Conservation (phyloP, 2,113 vertebrate genomes). For the Grammomys surdaster region DNA sequence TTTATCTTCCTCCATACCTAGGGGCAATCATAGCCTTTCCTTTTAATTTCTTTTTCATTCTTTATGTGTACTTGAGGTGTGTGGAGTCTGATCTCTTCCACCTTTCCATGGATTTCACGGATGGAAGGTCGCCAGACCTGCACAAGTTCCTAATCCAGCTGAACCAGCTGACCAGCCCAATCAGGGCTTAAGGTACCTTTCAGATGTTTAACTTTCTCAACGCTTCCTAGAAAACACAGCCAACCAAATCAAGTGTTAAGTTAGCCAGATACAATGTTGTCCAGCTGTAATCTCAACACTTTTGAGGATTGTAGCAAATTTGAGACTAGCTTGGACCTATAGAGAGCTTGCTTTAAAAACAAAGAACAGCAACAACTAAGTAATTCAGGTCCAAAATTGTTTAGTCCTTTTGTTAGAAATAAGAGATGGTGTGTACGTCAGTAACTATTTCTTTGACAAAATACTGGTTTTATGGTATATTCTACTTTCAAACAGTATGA, state of each 20-base stretch:
- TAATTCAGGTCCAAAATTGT: neutral
- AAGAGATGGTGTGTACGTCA: neutral
- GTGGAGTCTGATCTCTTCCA: neutral
- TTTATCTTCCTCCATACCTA: neutral
- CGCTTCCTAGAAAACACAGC: conserved; percentile 21
- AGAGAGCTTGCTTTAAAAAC: neutral
- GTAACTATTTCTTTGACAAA: neutral
- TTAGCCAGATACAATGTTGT: neutral
- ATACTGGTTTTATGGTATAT: neutral
- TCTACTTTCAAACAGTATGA: conserved; percentile 27
- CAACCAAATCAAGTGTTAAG: neutral
- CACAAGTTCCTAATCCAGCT: neutral
- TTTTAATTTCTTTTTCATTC: neutral
- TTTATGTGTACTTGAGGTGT: neutral
- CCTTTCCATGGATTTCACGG: neutral
- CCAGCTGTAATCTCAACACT: neutral
- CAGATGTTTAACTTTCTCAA: neutral
- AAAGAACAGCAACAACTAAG: neutral
- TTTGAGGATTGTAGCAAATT: neutral
- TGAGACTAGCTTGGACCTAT: neutral
- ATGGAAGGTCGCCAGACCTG: neutral
- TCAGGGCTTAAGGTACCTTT: neutral
- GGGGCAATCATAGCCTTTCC: neutral
- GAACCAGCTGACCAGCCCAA: neutral
- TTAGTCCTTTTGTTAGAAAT: conserved; percentile 13